Evolutionary conservation across 2,888 invertebrate species (phyloP).

Genomic region (Tinea semifulvella): DNA sequence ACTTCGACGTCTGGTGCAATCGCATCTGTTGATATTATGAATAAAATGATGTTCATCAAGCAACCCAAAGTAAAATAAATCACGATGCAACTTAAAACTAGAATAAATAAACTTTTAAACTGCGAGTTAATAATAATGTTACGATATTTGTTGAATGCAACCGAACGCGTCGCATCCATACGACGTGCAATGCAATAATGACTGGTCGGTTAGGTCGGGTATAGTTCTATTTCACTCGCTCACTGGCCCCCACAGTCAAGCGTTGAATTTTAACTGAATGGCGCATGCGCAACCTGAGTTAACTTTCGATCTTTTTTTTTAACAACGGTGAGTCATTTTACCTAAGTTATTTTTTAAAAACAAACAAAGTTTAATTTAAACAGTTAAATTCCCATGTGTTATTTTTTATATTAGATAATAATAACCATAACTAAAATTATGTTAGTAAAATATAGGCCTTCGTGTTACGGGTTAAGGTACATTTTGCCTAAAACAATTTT

Average conservation of each 20-base stretch:
- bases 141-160: constrained; percentile 6
- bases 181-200: constrained; percentile 30
- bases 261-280: constrained; percentile 34
- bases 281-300: constrained; percentile 36
- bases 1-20: constrained; percentile 55
- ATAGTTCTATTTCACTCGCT: constrained; percentile 25
- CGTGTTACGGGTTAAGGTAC: too few relatives aligned
- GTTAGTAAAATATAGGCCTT: too few relatives aligned
- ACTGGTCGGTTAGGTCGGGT: too few relatives aligned
- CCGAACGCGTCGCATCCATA: constrained; percentile 21
- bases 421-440: too few relatives aligned
- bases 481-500: too few relatives aligned
- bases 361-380: too few relatives aligned
- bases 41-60: constrained; percentile 27
- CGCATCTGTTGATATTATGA: constrained; percentile 59
- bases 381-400: too few relatives aligned
- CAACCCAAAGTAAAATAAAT: constrained; percentile 9
- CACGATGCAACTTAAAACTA: constrained; percentile 14
- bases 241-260: constrained; percentile 20
- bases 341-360: too few relatives aligned
- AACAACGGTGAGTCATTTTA: too few relatives aligned
- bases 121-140: constrained; percentile 11
- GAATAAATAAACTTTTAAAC: constrained; percentile 11
- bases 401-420: too few relatives aligned
- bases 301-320: constrained; percentile 1